Percentiles rank a stretch among this genome's conserved stretches.
Conservation (phyloP, 2,797 vertebrate genomes). For the Sebastiscus albofasciatus region DNA sequence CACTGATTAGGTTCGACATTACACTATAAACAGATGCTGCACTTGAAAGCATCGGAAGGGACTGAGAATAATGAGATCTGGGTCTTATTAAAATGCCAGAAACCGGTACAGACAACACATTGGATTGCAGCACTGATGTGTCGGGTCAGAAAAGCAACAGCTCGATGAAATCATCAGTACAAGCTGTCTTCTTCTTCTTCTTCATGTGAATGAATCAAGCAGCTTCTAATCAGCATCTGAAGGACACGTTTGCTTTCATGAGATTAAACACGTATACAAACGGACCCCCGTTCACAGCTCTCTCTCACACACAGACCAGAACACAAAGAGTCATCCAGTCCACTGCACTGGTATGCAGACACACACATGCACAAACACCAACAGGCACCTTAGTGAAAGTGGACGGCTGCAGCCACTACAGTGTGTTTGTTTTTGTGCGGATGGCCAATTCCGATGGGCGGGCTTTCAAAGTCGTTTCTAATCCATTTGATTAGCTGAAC, state of each 20-base stretch:
- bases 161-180: neutral
- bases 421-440: conserved; percentile 78
- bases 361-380: conserved; percentile 60
- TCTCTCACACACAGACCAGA: conserved; percentile 30
- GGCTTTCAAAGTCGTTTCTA: conserved; percentile 81
- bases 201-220: neutral
- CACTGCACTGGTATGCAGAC: conserved; percentile 62
- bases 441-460: conserved; percentile 71
- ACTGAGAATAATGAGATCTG: conserved; percentile 48
- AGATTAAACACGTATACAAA: conserved; percentile 14
- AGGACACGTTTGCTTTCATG: neutral
- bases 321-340: conserved; percentile 43
- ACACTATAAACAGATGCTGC: conserved; percentile 42
- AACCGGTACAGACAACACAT: conserved; percentile 31
- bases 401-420: conserved; percentile 58
- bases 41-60: conserved; percentile 43
- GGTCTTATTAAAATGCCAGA: conserved; percentile 43
- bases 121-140: neutral
- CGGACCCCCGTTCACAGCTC: neutral
- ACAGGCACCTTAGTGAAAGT: conserved; percentile 60
- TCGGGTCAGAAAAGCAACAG: conserved; percentile 20
- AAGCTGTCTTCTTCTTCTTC: neutral
- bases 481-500: conserved; percentile 86
- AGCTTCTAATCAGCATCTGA: conserved; percentile 23
- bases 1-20: conserved; percentile 46